Evolutionary conservation across 2,797 vertebrate genomes (phyloP), one percentile per base, ranked within the genome.

Genomic region (Podarcis siculus): DNA sequence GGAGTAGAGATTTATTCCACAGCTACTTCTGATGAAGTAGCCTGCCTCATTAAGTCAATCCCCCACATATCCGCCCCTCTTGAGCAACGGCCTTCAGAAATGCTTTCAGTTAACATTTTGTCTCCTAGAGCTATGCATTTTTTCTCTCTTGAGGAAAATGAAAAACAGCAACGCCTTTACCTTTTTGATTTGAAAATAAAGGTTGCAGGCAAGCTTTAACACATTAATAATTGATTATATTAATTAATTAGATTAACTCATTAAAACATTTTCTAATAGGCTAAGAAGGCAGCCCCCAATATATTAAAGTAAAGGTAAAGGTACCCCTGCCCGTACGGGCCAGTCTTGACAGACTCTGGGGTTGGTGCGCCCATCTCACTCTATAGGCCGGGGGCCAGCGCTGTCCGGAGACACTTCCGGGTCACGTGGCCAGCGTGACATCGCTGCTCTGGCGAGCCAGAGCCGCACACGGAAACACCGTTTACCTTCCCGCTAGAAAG

Each of bases 21-120:
- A 86, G 17, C 2, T 93, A 90, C 0, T 0, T 87, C 85, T 83
- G 66, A 87, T 86, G 87, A 91, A 37, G 9, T 5, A 81, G 61
- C 25, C 2, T 91, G 15, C 61, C 87, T 90, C 61, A 69, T 91
- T 84, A 85, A 92, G 64, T 78, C 66, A 79, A 78, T 88, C 55
- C 27, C 58, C 23, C 12, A 45, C 5, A 27, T 12, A 49, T 86
- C 79, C 86, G 42, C n/a, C 79, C 15, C 32, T 84, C 64, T 1
- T 58, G 85, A 80, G 3, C 13, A 17, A 21, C 21, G 75, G 64
- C 69, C 78, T 6, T 78, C n/a, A 92, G 64, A 83, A 2, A 2
- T 1, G 0, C 78, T 88, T 91, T 39, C 55, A 86, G 0, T 87
- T 77, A 93, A 79, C 30, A 79, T 3, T n/a, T 92, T 77, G 39